A percentile compares a stretch with the other conserved stretches of the same genome.
These are phyloP conservation scores for Salvator merianae DNA, from an alignment of 2,113 vertebrate genomes.

Conservation along the genomic window DNA sequence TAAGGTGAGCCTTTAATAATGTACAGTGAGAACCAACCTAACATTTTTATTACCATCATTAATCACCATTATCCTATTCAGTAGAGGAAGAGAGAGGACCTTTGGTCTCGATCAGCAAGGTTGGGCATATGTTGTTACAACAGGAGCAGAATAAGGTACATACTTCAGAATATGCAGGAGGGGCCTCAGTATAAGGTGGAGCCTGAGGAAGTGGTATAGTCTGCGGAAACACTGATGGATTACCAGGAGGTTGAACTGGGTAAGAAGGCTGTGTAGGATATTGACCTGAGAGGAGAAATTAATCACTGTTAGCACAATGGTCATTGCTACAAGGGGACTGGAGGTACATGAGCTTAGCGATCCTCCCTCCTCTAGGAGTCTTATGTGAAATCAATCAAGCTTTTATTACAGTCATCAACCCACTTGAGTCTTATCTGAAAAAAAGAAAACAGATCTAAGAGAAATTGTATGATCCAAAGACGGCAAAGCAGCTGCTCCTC, in stretches of 20 bases:
- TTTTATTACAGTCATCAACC: too few relatives aligned
- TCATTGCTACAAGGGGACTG: neutral
- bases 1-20: neutral
- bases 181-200: constrained; percentile 89
- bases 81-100: too few relatives aligned
- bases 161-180: constrained; percentile 94
- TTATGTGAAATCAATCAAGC: neutral
- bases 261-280: constrained; percentile 89
- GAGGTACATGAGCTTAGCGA: neutral
- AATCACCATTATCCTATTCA: neutral
- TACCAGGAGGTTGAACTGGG: constrained; percentile 80
- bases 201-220: constrained; percentile 89
- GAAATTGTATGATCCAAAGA: neutral
- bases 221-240: constrained; percentile 87
- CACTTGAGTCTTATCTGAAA: neutral
- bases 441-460: neutral
- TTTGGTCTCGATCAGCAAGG: neutral
- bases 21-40: neutral
- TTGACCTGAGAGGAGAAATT: constrained; percentile 75
- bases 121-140: neutral
- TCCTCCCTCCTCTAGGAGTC: neutral
- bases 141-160: accelerated
- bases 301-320: neutral
- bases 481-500: neutral
- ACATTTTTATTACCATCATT: neutral